Evolutionary conservation across 2,113 vertebrate species (phyloP).

Genomic region (Leucoraja erinaceus): DNA sequence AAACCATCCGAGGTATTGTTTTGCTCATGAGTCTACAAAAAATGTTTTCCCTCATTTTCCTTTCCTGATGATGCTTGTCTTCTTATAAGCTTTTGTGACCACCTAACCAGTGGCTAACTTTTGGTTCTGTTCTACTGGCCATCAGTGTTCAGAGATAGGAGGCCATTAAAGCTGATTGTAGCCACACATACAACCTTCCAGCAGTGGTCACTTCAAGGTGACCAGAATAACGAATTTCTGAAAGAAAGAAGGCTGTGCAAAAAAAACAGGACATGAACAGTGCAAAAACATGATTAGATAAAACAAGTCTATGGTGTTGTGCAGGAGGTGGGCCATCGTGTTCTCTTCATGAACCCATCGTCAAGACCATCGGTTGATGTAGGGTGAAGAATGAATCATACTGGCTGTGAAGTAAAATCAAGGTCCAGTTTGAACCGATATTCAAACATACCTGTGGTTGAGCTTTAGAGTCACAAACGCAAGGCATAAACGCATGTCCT

Average conservation of each 20-base stretch:
- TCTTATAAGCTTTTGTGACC: neutral
- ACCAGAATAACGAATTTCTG: neutral
- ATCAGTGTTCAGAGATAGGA: neutral
- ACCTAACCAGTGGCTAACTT: neutral
- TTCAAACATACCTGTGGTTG: neutral
- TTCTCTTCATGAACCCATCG: neutral
- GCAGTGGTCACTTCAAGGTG: neutral
- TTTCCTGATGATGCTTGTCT: neutral
- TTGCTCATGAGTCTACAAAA: neutral
- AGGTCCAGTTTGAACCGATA: neutral
- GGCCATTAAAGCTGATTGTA: neutral
- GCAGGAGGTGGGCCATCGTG: no score
- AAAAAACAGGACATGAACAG: no score
- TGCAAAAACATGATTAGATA: no score
- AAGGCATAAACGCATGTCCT: neutral
- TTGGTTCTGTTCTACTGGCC: neutral
- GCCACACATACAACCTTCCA: neutral
- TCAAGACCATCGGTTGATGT: no score
- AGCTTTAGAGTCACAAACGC: neutral
- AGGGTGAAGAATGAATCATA: neutral
- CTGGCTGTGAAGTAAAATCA: neutral
- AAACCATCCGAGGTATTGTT: conserved; percentile 85
- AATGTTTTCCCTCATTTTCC: neutral
- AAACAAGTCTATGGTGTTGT: no score
- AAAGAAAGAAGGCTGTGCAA: no score